These are phyloP conservation scores for Otocyon megalotis DNA, from an alignment of 2,113 vertebrate genomes.

Conservation along the genomic window DNA sequence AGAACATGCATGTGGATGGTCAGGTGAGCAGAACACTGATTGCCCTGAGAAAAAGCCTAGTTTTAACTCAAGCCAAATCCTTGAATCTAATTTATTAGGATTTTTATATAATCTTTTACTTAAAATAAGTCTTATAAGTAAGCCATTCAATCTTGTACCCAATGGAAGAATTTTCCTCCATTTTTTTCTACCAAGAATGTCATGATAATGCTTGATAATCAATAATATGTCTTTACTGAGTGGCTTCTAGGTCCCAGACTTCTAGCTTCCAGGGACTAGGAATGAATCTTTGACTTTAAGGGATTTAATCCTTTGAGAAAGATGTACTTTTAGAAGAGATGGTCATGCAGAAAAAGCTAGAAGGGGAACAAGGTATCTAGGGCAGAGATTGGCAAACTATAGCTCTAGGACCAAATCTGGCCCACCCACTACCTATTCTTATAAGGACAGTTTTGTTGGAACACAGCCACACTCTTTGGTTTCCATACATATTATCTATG, in stretches of 20 bases:
- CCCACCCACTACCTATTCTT: neutral
- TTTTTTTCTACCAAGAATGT: neutral
- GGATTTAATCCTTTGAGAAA: neutral
- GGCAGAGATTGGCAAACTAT: neutral
- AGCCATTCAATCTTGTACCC: neutral
- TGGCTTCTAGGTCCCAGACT: neutral
- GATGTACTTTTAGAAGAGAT: neutral
- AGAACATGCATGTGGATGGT: neutral
- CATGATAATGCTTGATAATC: slow-evolving; percentile 1
- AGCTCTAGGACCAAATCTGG: neutral
- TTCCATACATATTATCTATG: neutral
- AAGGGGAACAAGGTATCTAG: neutral
- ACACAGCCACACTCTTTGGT: neutral
- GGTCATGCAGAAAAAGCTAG: neutral
- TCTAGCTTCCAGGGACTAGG: neutral
- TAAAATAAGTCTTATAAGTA: slow-evolving; percentile 17
- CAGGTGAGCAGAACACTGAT: neutral
- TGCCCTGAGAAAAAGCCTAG: neutral
- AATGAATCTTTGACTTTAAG: slow-evolving; percentile 19
- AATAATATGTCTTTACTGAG: neutral
- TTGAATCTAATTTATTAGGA: neutral
- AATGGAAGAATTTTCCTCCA: slow-evolving; percentile 6
- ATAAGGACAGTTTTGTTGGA: slow-evolving; percentile 16
- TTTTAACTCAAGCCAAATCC: slow-evolving; percentile 3
- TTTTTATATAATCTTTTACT: slow-evolving; percentile 9